A percentile compares a stretch with the other conserved stretches of the same genome.
These are phyloP conservation scores for Onychostoma macrolepis DNA, from an alignment of 2,113 vertebrate genomes.

Conservation along the genomic window DNA sequence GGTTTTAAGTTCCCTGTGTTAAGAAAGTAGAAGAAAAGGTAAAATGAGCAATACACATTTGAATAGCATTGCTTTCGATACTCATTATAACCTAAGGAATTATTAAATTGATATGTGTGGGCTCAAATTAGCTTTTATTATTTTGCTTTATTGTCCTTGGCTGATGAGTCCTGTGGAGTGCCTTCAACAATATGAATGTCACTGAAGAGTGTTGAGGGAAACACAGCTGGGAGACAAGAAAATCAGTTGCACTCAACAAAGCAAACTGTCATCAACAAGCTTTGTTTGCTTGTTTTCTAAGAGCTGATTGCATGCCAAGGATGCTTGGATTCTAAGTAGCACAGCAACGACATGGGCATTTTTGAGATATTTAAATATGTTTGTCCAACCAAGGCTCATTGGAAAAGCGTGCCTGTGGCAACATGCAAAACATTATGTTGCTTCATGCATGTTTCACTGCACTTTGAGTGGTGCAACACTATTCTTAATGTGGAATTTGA, in stretches of 20 bases:
- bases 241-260: constrained; percentile 11
- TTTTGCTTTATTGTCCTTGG: constrained; percentile 40
- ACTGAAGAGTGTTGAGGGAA: background rate
- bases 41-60: constrained; percentile 30
- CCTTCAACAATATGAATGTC: constrained; percentile 22
- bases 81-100: constrained; percentile 22
- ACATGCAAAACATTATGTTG: background rate
- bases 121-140: background rate
- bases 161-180: constrained; percentile 17
- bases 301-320: background rate
- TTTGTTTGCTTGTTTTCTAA: constrained; percentile 25
- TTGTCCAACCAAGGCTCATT: background rate
- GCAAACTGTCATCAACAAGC: constrained; percentile 26
- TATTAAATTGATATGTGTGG: constrained; percentile 36
- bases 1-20: background rate
- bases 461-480: background rate
- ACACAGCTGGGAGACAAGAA: constrained; percentile 20
- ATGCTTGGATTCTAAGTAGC: background rate
- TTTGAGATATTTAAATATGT: background rate
- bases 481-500: background rate
- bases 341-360: background rate
- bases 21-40: background rate
- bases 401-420: background rate
- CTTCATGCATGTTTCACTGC: background rate
- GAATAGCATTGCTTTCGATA: constrained; percentile 17